Percentiles rank a stretch among this genome's conserved stretches.
Evolutionary conservation across 2,888 invertebrate genomes (phyloP).

Genomic region (Cremastinae sp.): DNA sequence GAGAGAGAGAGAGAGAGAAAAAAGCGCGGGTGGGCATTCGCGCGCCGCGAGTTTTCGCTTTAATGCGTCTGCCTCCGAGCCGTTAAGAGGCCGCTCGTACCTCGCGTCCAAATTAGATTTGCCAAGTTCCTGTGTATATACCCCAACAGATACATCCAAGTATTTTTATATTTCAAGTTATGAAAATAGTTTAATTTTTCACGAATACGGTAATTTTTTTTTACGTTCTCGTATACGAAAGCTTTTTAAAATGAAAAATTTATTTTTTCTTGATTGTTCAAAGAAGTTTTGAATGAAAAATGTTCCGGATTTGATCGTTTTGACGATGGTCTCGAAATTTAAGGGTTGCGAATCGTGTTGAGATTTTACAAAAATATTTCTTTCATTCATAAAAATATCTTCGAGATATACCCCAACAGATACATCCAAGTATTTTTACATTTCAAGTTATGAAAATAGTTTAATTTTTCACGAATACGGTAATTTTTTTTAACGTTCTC

Average conservation of each 20-base stretch:
- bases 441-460: background rate
- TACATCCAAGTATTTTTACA: background rate
- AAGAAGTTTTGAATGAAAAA: too few relatives aligned
- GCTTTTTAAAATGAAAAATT: too few relatives aligned
- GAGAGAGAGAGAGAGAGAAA: slow-evolving; percentile 16
- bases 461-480: background rate
- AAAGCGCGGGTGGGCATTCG: slow-evolving; percentile 38
- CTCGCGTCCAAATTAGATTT: slow-evolving; percentile 59
- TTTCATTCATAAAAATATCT: too few relatives aligned
- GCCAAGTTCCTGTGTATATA: slow-evolving; percentile 36
- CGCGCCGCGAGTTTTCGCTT: slow-evolving; percentile 47
- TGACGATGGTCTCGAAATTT: too few relatives aligned
- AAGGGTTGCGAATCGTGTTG: too few relatives aligned
- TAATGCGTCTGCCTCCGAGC: slow-evolving; percentile 65
- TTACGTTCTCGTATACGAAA: too few relatives aligned
- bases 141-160: slow-evolving; percentile 2
- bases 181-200: background rate
- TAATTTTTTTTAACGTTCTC: too few relatives aligned
- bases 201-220: background rate
- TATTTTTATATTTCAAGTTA: background rate
- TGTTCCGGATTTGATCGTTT: too few relatives aligned
- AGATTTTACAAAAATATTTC: too few relatives aligned
- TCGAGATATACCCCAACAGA: slow-evolving; percentile 14
- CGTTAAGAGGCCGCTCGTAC: slow-evolving; percentile 63
- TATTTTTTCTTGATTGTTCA: too few relatives aligned